A percentile compares a stretch with the other conserved stretches of the same genome.
Conservation (phyloP, 2,888 invertebrate species). For the Eugnorisma glareosa region DNA sequence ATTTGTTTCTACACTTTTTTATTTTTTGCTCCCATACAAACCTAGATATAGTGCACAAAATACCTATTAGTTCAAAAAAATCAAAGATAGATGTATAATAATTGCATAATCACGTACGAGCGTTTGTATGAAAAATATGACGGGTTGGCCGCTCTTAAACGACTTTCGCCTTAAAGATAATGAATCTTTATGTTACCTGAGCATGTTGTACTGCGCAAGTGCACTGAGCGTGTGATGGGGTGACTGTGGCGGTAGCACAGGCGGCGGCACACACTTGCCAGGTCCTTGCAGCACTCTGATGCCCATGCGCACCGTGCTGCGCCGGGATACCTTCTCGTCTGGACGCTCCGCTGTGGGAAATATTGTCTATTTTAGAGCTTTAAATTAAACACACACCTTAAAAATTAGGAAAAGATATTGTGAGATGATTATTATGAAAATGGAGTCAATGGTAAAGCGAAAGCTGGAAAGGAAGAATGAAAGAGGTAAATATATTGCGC, state of each 20-base stretch:
- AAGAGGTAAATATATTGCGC: not conserved
- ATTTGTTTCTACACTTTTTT: no score
- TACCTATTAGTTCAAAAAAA: no score
- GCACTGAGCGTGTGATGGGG: slow-evolving; percentile 80
- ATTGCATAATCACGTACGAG: no score
- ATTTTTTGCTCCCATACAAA: no score
- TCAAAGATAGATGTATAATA: no score
- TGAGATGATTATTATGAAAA: not conserved
- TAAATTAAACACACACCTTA: not conserved
- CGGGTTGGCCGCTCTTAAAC: no score
- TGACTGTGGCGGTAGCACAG: slow-evolving; percentile 76
- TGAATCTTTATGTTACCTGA: slow-evolving; percentile 74
- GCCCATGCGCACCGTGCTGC: slow-evolving; percentile 96
- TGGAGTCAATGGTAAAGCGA: not conserved
- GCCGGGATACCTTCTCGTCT: slow-evolving; percentile 95
- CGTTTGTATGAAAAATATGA: no score
- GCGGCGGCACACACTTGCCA: slow-evolving; percentile 82
- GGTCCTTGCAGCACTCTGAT: slow-evolving; percentile 94
- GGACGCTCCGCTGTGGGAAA: slow-evolving; percentile 93
- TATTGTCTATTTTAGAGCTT: not conserved
- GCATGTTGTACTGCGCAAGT: slow-evolving; percentile 82
- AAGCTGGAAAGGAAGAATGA: not conserved
- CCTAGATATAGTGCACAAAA: no score
- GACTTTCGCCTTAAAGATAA: not conserved
- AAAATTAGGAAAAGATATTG: not conserved